A percentile compares a stretch with the other conserved stretches of the same genome.
These are phyloP conservation scores for Zenarchopterus dispar DNA, from an alignment of 2,797 vertebrate genomes.

Conservation along the genomic window DNA sequence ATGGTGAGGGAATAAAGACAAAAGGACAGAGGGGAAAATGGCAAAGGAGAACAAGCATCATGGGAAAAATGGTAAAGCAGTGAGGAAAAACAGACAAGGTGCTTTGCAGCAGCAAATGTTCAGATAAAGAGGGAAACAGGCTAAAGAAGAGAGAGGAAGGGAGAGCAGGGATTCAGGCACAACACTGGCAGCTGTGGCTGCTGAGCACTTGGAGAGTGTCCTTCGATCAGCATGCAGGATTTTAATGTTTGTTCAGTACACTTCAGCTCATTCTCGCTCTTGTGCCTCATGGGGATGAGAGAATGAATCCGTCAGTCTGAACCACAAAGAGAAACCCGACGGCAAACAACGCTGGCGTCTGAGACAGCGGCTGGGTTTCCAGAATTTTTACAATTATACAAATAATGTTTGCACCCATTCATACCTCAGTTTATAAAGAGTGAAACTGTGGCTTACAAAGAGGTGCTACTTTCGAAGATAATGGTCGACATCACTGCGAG, in stretches of 20 bases:
- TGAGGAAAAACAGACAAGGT: conserved; percentile 22
- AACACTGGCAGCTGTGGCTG: conserved; percentile 41
- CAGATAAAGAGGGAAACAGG: conserved; percentile 27
- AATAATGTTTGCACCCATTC: neutral
- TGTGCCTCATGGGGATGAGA: conserved; percentile 24
- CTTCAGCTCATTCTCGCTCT: conserved; percentile 13
- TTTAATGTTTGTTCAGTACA: conserved; percentile 7
- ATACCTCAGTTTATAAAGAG: neutral
- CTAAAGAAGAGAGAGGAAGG: conserved; percentile 4
- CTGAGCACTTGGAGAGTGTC: conserved; percentile 56
- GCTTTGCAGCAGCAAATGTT: conserved; percentile 17
- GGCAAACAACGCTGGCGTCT: neutral
- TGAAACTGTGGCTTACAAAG: neutral
- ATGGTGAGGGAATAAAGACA: neutral
- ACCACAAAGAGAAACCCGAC: conserved; percentile 23
- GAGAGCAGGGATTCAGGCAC: conserved; percentile 5
- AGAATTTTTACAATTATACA: conserved; percentile 1
- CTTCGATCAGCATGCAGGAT: conserved; percentile 33
- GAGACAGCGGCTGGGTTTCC: conserved; percentile 1
- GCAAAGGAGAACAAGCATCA: neutral
- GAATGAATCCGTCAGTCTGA: conserved; percentile 49
- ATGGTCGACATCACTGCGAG: too few species aligned
- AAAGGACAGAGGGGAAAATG: conserved; percentile 9
- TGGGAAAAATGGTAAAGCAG: neutral
- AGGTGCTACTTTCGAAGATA: neutral